Base-by-base conservation (phyloP, 1,140 invertebrate genomes). In the Neotoxoptera formosana region DNA sequence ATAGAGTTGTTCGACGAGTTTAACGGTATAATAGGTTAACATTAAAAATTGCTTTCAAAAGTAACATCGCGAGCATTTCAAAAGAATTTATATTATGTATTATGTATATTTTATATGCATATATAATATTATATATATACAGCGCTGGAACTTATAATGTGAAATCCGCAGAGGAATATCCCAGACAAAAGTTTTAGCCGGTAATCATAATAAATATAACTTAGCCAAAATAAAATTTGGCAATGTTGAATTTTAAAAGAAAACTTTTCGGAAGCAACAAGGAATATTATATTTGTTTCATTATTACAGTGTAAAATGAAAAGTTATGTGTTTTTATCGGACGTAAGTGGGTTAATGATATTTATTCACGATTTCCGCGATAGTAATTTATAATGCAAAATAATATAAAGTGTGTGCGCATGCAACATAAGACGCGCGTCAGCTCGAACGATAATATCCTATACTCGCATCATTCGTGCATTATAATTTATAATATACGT, bases 131-230 rank as follows among this genome's bases (percentile, higher is more conserved):
- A 41, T 25, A 25, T 41, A 84, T 84, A n/a, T 76, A 76, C 30
- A 76, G 60, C n/a, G 60, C 30, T 30, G 14, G 84, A 86, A 86
- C 36, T 86, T 86, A 89, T 89, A 89, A 89, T 53, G 8, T 36
- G 51, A 89, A 90, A 90, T 60, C 89, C 89, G 25, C 56, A 67
- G 56, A 90, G 56, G 89, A 90, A 90, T 90, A 90, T 67, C 45
- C 23, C 53, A 56, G 89, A 90, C 56, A 67, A 90, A 90, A 90
- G 89, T 90, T 90, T 90, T 90, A 20, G 36, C 41, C 56, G 25
- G 89, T 67, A 67, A 90, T 90, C 89, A 90, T 90, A 90, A 90
- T 90, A 90, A 90, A 90, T 90, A 90, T 60, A n/a, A 90, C 89
- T 60, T 90, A 67, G 9, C 20, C n/a, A 30, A 45, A 90, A 60